These are phyloP conservation scores for Peromyscus maniculatus DNA, from an alignment of 2,113 vertebrate species.

Conservation along the genomic window DNA sequence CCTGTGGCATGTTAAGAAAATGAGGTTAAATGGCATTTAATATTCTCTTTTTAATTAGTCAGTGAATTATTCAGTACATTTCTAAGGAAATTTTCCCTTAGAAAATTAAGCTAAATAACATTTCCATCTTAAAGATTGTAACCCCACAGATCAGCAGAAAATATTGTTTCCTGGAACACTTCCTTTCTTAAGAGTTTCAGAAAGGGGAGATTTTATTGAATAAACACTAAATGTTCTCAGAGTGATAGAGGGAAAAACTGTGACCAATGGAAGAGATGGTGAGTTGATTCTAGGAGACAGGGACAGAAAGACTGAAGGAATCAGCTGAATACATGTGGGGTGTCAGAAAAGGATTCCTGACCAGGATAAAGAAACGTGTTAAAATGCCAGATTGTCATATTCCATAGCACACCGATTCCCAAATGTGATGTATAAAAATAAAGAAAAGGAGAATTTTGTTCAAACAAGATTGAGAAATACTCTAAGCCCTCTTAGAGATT, in stretches of 20 bases:
- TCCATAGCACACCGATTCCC: background rate
- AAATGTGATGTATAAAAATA: background rate
- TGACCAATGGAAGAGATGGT: background rate
- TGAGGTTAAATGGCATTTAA: background rate
- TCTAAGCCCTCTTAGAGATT: background rate
- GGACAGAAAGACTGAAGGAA: background rate
- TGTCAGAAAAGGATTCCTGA: background rate
- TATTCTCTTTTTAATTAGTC: constrained; percentile 7
- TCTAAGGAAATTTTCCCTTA: constrained; percentile 1
- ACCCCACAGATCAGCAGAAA: background rate
- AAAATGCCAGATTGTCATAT: background rate
- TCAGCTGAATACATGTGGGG: fast-evolving
- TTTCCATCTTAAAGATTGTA: constrained; percentile 5
- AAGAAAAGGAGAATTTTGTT: background rate
- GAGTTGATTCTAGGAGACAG: background rate
- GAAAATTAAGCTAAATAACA: constrained; percentile 41
- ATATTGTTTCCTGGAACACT: background rate
- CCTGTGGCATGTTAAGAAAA: constrained; percentile 32
- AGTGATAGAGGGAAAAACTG: background rate
- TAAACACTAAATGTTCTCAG: background rate
- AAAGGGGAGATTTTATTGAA: constrained; percentile 6
- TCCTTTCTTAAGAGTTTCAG: constrained; percentile 19
- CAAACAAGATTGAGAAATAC: background rate
- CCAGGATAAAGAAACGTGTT: background rate
- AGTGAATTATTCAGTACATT: background rate